These are phyloP conservation scores for Thumatha senex DNA, from an alignment of 2,888 invertebrate genomes.

Conservation along the genomic window DNA sequence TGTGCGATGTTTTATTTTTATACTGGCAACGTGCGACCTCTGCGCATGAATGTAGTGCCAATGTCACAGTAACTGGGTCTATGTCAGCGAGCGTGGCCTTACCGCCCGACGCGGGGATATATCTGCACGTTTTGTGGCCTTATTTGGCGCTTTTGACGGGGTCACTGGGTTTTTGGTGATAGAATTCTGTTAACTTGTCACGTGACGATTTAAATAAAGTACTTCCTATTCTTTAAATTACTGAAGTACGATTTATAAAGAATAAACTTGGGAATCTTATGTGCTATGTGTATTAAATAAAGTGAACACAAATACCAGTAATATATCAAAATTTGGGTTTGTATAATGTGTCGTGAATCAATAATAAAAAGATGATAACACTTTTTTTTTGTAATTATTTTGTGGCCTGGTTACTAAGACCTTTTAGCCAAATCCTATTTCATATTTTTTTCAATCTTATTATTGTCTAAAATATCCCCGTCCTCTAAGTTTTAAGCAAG, in stretches of 20 bases:
- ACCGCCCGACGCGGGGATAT: constrained; percentile 48
- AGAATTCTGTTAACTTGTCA: constrained; percentile 17
- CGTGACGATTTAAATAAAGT: constrained; percentile 9
- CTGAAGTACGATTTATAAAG: too few species aligned
- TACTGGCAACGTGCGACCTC: constrained; percentile 74
- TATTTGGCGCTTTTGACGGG: constrained; percentile 54
- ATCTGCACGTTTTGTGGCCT: constrained; percentile 52
- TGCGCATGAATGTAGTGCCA: constrained; percentile 81
- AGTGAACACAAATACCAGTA: not conserved
- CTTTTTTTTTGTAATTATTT: too few species aligned
- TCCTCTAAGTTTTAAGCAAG: too few species aligned
- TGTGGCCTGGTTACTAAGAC: too few species aligned
- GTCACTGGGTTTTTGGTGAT: constrained; percentile 44
- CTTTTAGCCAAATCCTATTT: too few species aligned
- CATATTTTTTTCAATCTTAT: too few species aligned
- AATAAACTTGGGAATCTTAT: not conserved
- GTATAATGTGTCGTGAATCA: constrained; percentile 2
- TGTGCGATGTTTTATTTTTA: constrained; percentile 71
- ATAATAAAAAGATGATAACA: constrained; percentile 9
- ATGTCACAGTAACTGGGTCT: constrained; percentile 81
- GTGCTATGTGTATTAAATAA: not conserved
- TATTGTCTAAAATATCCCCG: too few species aligned
- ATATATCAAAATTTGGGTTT: not conserved
- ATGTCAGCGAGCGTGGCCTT: constrained; percentile 75
- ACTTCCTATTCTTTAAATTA: not conserved